phyloP scores from a whole-genome alignment of 2,888 invertebrate genomes.

The Drosophila phalerata region DNA sequence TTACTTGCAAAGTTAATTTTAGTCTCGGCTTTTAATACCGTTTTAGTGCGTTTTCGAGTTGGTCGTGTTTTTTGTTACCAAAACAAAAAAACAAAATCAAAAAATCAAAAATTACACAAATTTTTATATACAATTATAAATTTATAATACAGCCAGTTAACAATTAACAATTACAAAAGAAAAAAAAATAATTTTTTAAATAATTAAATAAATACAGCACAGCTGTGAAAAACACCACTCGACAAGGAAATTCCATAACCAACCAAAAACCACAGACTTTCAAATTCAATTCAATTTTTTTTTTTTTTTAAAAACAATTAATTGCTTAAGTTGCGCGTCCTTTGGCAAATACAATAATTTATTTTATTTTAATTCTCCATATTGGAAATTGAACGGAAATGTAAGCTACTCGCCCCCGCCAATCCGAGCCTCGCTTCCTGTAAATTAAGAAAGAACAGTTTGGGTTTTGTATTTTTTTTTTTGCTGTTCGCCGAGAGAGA shows the following conservation, averaged over 20 bases:
- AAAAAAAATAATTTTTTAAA: no score
- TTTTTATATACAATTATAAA: constrained; percentile 7
- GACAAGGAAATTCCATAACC: constrained; percentile 16
- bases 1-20: constrained; percentile 83
- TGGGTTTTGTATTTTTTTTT: constrained; percentile 17
- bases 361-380: constrained; percentile 36
- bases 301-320: constrained; percentile 12
- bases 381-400: constrained; percentile 78
- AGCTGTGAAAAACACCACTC: background rate
- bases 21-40: constrained; percentile 84
- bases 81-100: no score
- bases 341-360: background rate
- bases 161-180: background rate
- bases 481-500: constrained; percentile 5
- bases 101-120: constrained; percentile 34
- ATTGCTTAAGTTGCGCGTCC: constrained; percentile 4
- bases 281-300: constrained; percentile 15
- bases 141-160: background rate
- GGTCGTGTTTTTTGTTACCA: constrained; percentile 80
- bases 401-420: constrained; percentile 84
- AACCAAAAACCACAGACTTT: constrained; percentile 18
- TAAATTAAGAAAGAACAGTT: constrained; percentile 47
- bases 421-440: constrained; percentile 49
- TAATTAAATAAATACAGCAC: constrained; percentile 1
- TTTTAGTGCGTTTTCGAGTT: constrained; percentile 85